Base-by-base conservation (phyloP, 2,113 vertebrate genomes). In the Heterochromis multidens region DNA sequence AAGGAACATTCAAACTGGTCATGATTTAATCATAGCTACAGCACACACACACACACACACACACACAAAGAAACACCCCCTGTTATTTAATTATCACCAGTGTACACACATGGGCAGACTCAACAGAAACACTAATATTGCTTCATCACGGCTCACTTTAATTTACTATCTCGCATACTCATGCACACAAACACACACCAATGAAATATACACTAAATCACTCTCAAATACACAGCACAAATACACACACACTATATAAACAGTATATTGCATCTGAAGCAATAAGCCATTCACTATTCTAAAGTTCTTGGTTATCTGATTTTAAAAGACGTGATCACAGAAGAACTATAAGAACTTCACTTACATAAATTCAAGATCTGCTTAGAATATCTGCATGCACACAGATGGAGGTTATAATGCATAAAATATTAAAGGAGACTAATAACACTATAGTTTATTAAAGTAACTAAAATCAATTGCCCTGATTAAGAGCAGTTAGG, bases 1-100 rank as follows among this genome's bases (percentile, higher is more conserved):
- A 93, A 91, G 81, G 57, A 88, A 31, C 83, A 81, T 80, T 79
- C 83, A 86, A 37, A 79, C 72, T 81, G 70, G 80, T 81, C 83
- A 91, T 83, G 85, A 88, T 83, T 87, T 87, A 88, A 87, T 85
- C 81, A 67, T 46, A 70, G 63, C 63, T 67, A 27, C 63, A 70
- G 37, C 63, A 46, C 23, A 16, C 37, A 67, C 84, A 61, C 33
- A 77, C 72, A 74, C 2, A 59, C 13, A 62, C 29, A 61, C 29
- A 61, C 60, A 80, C 17, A 43, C 33, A 87, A 31, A 65, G 59
- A 60, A 57, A 76, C 6, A 17, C 35, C 27, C 21, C 40, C 23
- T 82, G 31, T 67, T 77, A 27, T 86, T 60, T 67, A 72, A 79
- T 67, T 54, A 77, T 35, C 77, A 70, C n/a, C 17, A 54, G 11